A percentile compares a stretch with the other conserved stretches of the same genome.
Conservation (phyloP, 2,113 vertebrate genomes). For the Mustela lutreola region DNA sequence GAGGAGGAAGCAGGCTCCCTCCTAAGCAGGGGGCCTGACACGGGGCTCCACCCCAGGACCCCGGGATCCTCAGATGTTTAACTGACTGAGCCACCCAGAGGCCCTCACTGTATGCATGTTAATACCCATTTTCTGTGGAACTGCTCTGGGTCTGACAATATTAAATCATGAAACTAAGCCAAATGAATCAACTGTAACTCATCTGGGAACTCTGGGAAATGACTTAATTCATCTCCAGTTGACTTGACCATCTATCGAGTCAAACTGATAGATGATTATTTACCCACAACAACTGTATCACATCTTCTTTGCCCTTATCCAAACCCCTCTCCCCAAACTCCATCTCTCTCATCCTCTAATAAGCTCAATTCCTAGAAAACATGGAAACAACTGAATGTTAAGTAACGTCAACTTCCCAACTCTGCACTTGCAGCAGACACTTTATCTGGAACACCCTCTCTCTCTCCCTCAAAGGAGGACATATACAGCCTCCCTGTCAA, state of each 20-base stretch:
- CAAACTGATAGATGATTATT: background rate
- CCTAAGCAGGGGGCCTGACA: background rate
- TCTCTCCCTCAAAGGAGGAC: background rate
- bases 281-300: background rate
- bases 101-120: background rate
- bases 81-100: background rate
- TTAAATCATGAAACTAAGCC: slow-evolving; percentile 25
- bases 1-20: background rate
- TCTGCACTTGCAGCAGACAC: background rate
- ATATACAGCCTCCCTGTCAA: background rate
- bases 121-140: slow-evolving; percentile 29
- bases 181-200: background rate
- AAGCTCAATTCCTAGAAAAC: background rate
- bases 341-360: background rate
- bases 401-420: background rate
- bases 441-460: background rate
- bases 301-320: background rate
- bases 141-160: background rate
- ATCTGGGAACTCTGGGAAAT: background rate
- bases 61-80: background rate
- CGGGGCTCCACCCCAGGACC: background rate
- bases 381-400: background rate
- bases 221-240: background rate
- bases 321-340: background rate
- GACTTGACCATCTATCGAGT: background rate